Conservation (phyloP, 2,888 invertebrate genomes). For the Smittia aterrima region DNA sequence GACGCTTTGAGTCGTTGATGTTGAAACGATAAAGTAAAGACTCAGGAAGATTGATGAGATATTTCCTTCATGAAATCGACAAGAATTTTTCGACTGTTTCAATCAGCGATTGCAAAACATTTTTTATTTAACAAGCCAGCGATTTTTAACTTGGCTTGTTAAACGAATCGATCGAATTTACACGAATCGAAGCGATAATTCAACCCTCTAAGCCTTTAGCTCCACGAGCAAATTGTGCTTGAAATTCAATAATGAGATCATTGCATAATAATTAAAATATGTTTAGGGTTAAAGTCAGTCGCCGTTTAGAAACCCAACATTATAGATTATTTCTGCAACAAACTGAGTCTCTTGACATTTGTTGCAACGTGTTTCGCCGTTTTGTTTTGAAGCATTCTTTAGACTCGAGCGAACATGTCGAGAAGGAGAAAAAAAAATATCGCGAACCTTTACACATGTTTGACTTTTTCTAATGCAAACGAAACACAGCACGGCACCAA, state of each 20-base stretch:
- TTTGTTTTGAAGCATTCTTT: not conserved
- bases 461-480: not conserved
- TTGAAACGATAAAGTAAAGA: no score
- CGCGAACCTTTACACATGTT: not conserved
- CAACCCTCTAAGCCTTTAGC: no score
- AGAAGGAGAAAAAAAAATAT: not conserved
- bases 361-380: slow-evolving; percentile 16
- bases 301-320: not conserved
- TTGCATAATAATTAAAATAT: slow-evolving; percentile 37
- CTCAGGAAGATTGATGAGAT: no score
- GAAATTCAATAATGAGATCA: not conserved
- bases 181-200: no score
- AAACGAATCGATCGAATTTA: no score
- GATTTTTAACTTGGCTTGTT: no score
- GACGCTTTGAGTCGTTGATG: no score
- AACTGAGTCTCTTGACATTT: slow-evolving; percentile 27
- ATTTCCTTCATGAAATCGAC: no score
- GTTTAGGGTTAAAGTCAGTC: slow-evolving; percentile 15
- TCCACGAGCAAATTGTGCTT: not conserved
- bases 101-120: no score
- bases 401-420: not conserved
- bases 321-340: slow-evolving; percentile 28
- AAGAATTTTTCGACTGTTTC: no score
- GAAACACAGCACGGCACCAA: not conserved
- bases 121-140: no score